These are phyloP conservation scores for Microcebus ravelobensis DNA, from an alignment of 2,113 vertebrate species.

Conservation along the genomic window DNA sequence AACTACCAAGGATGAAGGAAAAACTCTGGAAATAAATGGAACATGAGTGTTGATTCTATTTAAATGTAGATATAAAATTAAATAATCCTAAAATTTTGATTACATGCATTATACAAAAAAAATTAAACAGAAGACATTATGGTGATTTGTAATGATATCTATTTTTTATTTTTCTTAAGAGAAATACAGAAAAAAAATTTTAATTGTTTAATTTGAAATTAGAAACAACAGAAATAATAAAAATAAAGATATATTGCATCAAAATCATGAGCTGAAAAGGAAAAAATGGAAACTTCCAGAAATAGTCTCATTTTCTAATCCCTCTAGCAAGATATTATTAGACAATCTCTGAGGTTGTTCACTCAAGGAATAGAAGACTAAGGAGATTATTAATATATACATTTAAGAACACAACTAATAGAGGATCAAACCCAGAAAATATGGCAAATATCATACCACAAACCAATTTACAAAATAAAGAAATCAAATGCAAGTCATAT, in stretches of 20 bases:
- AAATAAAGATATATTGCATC: background rate
- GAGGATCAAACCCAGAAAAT: background rate
- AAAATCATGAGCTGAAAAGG: background rate
- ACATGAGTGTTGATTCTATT: background rate
- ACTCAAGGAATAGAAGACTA: background rate
- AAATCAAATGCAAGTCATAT: background rate
- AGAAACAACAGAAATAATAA: background rate
- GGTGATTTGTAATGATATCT: background rate
- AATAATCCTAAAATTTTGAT: background rate
- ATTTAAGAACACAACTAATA: background rate
- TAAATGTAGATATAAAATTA: background rate
- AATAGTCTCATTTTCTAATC: background rate
- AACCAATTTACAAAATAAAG: background rate
- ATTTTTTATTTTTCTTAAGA: background rate
- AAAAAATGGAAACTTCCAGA: background rate
- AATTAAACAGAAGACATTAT: background rate
- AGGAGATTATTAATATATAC: background rate
- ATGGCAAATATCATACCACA: background rate
- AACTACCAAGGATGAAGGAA: fast-evolving
- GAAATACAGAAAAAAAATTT: background rate
- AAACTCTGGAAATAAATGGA: background rate
- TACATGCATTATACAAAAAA: background rate
- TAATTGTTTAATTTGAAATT: background rate
- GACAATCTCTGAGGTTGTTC: background rate
- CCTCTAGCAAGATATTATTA: background rate